Evolutionary conservation across 2,888 invertebrate genomes (phyloP).

Genomic region (Therioaphis trifolii): DNA sequence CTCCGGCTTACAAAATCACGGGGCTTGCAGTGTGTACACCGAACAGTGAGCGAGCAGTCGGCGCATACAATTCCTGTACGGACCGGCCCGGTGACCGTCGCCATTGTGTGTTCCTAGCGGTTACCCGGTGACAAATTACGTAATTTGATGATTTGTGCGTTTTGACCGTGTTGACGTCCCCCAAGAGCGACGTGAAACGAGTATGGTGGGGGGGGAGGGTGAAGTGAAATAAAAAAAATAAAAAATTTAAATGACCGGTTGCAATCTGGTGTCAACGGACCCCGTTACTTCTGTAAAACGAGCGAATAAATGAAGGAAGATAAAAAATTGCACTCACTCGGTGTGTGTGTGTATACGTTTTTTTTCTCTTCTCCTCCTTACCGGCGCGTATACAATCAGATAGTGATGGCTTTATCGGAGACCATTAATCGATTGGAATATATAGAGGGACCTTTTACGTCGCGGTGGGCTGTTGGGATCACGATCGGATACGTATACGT

Average conservation of each 20-base stretch:
- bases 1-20: slow-evolving; percentile 21
- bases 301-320: slow-evolving; percentile 23
- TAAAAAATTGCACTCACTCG: slow-evolving; percentile 28
- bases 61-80: slow-evolving; percentile 29
- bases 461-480: slow-evolving; percentile 48
- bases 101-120: not conserved
- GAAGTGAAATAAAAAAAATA: not conserved
- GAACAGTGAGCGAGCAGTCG: not conserved
- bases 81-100: not conserved
- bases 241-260: slow-evolving; percentile 45
- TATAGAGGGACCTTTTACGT: slow-evolving; percentile 27
- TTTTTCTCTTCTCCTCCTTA: not conserved
- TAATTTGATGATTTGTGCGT: slow-evolving; percentile 50
- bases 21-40: not conserved
- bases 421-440: slow-evolving; percentile 54
- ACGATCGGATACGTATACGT: slow-evolving; percentile 45
- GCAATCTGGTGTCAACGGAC: slow-evolving; percentile 50
- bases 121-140: slow-evolving; percentile 26
- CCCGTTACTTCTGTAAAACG: slow-evolving; percentile 23
- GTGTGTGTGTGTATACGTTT: not conserved
- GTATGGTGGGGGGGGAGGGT: not conserved
- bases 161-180: slow-evolving; percentile 2
- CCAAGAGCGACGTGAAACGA: not conserved
- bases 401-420: slow-evolving; percentile 59
- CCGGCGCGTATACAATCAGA: slow-evolving; percentile 13